Base-by-base conservation (phyloP, 2,888 invertebrate genomes). In the Galerucella pusilla region DNA sequence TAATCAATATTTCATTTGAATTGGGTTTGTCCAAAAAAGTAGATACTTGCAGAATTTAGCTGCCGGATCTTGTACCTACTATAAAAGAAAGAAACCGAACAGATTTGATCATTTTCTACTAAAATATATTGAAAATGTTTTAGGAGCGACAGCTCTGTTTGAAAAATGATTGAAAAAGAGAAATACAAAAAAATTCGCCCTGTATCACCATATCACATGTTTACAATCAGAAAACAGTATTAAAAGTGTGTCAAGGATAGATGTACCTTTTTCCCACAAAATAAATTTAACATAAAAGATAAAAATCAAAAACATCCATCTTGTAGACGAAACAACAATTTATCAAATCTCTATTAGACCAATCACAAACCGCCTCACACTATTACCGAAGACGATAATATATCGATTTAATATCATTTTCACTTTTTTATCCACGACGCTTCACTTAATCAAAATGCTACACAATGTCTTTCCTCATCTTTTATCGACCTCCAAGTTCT, bases 361-460 rank as follows among this genome's bases (percentile, higher is more conserved):
- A 61, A 61, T 61, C 28, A 61, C 10, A 61, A 61, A n/a, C 28
- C 61, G 61, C 12, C 14, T 28, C 25, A 61, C n/a, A n/a, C 42
- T n/a, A 64, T 35, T 63, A 63, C 63, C 35, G 35, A 35, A 63
- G 63, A 63, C 14, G 63, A 11, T 20, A 20, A 20, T 63, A 63
- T 63, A 42, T 42, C 63, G 63, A 63, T 63, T 35, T 25, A 63
- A 11, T 63, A 63, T 63, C 12, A 63, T 63, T 63, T 63, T 64
- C 45, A 64, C 64, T 64, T 64, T 45, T 42, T 64, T n/a, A 64
- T 64, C 42, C 45, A 64, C 42, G 64, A 64, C 45, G 64, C 45
- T n/a, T 61, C 64, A 42, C 64, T 64, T 64, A 45, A 64, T 64
- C 64, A 64, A 64, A 64, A 42, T 11, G 35, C n/a, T 64, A 42